Conservation (phyloP, 2,888 invertebrate genomes). For the Hirtodrosophila histrioides region DNA sequence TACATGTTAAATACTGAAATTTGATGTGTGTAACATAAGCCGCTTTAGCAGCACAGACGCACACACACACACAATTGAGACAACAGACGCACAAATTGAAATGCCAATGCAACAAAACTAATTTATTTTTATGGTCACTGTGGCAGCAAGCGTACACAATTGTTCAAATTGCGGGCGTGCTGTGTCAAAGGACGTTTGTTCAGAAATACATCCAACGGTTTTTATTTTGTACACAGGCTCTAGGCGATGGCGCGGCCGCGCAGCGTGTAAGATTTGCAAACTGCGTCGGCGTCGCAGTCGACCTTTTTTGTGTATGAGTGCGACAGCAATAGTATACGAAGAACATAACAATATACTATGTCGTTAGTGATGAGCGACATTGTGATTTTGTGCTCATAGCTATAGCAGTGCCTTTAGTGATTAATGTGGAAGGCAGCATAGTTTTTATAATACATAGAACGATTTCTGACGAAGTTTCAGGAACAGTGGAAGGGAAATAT, state of each 20-base stretch:
- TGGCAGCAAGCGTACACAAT: constrained; percentile 42
- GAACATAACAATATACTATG: constrained; percentile 50
- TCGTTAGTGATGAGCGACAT: constrained; percentile 23
- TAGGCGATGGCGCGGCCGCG: constrained; percentile 27
- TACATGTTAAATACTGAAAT: constrained; percentile 30
- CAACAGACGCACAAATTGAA: constrained; percentile 67
- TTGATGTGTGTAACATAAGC: constrained; percentile 57
- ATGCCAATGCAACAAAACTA: constrained; percentile 66
- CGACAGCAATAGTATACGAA: constrained; percentile 40
- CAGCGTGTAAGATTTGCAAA: constrained; percentile 45
- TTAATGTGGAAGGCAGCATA: too few species aligned
- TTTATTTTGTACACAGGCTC: constrained; percentile 74
- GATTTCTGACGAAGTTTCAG: too few species aligned
- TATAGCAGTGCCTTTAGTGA: background rate
- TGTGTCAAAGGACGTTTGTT: constrained; percentile 43
- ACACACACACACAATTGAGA: constrained; percentile 24
- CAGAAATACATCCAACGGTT: constrained; percentile 57
- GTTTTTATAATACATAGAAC: too few species aligned
- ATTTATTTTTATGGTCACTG: constrained; percentile 64
- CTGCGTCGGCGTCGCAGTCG: constrained; percentile 33
- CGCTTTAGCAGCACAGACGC: constrained; percentile 17
- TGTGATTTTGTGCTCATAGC: constrained; percentile 3
- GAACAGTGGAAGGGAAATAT: too few species aligned
- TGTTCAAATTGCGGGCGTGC: constrained; percentile 66
- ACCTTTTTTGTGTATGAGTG: constrained; percentile 6